A percentile compares a stretch with the other conserved stretches of the same genome.
These are phyloP conservation scores for Caenorhabditis sp. DNA, from an alignment of 2,888 invertebrate species.

Conservation along the genomic window DNA sequence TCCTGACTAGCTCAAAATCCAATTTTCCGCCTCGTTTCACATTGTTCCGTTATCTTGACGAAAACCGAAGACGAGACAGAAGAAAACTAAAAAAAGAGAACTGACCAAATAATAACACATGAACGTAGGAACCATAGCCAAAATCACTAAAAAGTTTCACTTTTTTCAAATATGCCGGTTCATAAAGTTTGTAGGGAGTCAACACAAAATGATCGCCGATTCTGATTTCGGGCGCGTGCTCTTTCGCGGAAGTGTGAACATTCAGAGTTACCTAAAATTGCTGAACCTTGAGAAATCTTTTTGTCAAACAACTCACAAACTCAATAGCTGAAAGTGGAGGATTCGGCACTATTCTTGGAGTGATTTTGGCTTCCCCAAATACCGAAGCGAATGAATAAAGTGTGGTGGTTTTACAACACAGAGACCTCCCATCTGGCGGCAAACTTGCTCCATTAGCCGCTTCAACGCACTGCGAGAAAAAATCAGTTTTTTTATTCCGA, in stretches of 20 bases:
- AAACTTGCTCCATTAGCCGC: constrained; percentile 57
- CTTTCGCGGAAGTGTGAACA: constrained; percentile 59
- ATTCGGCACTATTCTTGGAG: constrained; percentile 56
- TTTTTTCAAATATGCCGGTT: constrained; percentile 59
- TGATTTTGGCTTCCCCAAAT: constrained; percentile 53
- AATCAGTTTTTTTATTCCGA: not conserved
- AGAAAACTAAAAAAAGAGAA: not conserved
- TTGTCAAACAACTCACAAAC: constrained; percentile 36
- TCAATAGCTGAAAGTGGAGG: constrained; percentile 60
- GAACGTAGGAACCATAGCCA: constrained; percentile 57
- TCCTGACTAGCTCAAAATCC: constrained; percentile 1
- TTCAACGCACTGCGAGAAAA: constrained; percentile 52
- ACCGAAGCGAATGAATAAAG: constrained; percentile 61
- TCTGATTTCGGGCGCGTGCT: constrained; percentile 61
- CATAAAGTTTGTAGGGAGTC: constrained; percentile 56
- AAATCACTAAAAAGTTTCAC: constrained; percentile 55
- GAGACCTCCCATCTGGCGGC: constrained; percentile 52
- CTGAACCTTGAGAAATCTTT: not conserved
- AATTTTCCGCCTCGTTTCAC: not conserved
- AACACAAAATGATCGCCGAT: constrained; percentile 61
- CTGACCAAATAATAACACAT: constrained; percentile 60
- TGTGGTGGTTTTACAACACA: constrained; percentile 61
- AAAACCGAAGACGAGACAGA: not conserved
- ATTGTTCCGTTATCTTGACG: not conserved
- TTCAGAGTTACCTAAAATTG: constrained; percentile 53